A percentile compares a stretch with the other conserved stretches of the same genome.
Conservation (phyloP, 2,797 vertebrate species). For the Lepus oiostolus region DNA sequence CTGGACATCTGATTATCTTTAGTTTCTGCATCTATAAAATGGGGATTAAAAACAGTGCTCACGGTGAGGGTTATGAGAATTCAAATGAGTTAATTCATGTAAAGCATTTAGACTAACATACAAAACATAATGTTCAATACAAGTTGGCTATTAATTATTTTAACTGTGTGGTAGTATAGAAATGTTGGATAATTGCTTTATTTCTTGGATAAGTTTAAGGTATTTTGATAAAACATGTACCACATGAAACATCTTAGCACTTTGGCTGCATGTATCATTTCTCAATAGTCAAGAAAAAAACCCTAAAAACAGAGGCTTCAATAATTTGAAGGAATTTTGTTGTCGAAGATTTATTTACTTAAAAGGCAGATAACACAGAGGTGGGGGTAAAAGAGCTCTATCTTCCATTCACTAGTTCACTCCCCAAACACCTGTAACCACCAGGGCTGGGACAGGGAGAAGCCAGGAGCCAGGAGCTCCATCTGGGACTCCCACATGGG, state of each 20-base stretch:
- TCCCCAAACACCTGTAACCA: no score
- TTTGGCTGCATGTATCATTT: conserved; percentile 25
- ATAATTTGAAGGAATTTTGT: not conserved
- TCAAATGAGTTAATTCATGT: conserved; percentile 19
- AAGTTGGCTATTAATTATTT: conserved; percentile 9
- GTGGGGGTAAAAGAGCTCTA: no score
- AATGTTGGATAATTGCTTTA: conserved; percentile 2
- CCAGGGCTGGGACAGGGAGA: no score
- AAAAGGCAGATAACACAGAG: no score
- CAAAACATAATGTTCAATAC: not conserved
- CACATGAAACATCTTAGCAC: conserved; percentile 1
- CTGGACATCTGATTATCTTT: not conserved
- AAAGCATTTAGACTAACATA: conserved; percentile 33
- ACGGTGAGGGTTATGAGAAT: not conserved
- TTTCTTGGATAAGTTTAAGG: conserved; percentile 48
- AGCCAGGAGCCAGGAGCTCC: no score
- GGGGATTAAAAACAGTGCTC: not conserved
- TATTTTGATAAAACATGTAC: conserved; percentile 42
- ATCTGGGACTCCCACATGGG: no score
- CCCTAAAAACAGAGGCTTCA: not conserved
- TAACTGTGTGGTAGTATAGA: not conserved
- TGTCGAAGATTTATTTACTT: no score
- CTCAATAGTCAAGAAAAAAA: conserved; percentile 28
- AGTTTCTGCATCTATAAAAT: conserved; percentile 51
- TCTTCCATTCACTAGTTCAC: no score